Base-by-base conservation (phyloP, 2,113 vertebrate species). In the Dasyurus viverrinus region DNA sequence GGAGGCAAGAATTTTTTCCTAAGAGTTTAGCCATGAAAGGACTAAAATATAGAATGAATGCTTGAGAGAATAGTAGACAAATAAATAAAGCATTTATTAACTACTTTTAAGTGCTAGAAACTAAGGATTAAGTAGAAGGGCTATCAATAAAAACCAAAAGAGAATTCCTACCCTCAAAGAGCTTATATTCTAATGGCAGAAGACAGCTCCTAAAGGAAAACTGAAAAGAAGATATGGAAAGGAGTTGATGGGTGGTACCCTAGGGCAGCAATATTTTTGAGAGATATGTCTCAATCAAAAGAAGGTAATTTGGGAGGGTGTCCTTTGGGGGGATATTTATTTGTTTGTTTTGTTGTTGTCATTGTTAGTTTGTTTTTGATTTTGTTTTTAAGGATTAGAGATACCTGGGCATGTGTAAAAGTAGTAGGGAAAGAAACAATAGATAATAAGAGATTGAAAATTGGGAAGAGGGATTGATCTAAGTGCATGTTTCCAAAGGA, bases 331-430 rank as follows among this genome's bases (percentile, higher is more conserved):
- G 0, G 50, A 52, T 52, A 52, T 52, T 52, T 52, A 9, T 52
- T 52, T 52, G 3, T 48, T 48, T 48, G 48, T 48, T 52, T 52
- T 52, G 50, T 52, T 52, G 50, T 42, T 96, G 92, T 53, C 50
- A 52, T 22, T 95, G 48, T 7, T 53, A 25, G 50, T 42, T 76
- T 89, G 89, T n/a, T 93, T 93, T 95, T 68, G 12, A 30, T 76
- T 68, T 68, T 36, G 30, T 68, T n/a, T 84, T 84, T 84, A 84
- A 84, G n/a, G 19, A 84, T 84, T 84, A 23, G n/a, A 42, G 14
- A 42, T 42, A 23, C 19, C 7, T 42, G 19, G 68, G 16, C n/a
- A 42, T 84, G 12, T 23, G 42, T 42, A 2, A 42, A 42, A 84
- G 16, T 42, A 84, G 36, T 42, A 84, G 68, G 68, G n/a, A 42